Evolutionary conservation across 2,888 invertebrate species (phyloP), one percentile per base, ranked within the genome.

Genomic region (Muschampia plurimacula): DNA sequence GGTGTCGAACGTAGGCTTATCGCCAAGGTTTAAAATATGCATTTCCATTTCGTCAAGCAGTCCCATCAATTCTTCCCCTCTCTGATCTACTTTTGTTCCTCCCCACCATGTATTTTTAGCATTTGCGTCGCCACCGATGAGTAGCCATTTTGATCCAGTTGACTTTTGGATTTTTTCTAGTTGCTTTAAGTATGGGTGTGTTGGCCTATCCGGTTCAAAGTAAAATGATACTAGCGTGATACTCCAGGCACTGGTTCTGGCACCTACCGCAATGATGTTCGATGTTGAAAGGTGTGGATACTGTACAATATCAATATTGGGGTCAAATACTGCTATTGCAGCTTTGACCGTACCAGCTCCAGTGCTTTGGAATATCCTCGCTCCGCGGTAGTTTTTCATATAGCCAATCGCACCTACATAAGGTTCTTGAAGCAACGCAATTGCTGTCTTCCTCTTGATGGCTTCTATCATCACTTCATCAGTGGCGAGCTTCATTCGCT

Each of bases 321-420:
- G 1, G 36, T 75, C 71, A 46, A 75, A 67, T 9, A 74, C 63
- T 2, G 57, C 69, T 5, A 75, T 66, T n/a, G 74, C 75, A 5
- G 74, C 71, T 32, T 75, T 75, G 6, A 75, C 74, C 7, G 67
- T 66, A 2, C 69, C 69, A 1, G 22, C 36, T 9, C 36, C 60
- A 0, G 2, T 32, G 13, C 1, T 8, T 10, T 60, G 60, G 36
- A 32, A 60, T 2, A 60, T 7, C 8, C 60, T 60, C 5, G n/a
- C 36, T 2, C 60, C 60, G 2, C 13, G 9, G 36, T 36, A 36
- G 36, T 5, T 60, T 22, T 36, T 60, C 60, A 60, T 60, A 0
- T 12, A 10, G 8, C 36, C 22, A 4, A 5, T 13, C 13, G 7
- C 13, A 13, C 60, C 60, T 1, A 60, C 60, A 22, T 60, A 60